These are phyloP conservation scores for Pseudococcus longispinus DNA, from an alignment of 2,888 invertebrate species.

Conservation along the genomic window DNA sequence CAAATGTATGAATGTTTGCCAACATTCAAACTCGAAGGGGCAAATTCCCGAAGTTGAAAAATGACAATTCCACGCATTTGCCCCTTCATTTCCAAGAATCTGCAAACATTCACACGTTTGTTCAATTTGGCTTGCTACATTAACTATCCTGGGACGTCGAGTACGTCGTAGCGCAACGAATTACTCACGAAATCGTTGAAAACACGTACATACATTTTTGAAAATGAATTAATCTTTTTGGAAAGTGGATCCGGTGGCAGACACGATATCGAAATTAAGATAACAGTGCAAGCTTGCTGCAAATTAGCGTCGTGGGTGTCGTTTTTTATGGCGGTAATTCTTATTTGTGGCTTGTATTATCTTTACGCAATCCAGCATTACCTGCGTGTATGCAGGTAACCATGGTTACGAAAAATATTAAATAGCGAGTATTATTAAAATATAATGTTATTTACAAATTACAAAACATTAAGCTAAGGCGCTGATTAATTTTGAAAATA, in stretches of 20 bases:
- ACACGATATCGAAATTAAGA: conserved; percentile 10
- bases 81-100: no score
- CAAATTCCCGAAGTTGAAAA: no score
- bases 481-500: conserved; percentile 24
- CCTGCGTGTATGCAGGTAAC: neutral
- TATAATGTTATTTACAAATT: conserved; percentile 35
- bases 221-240: conserved; percentile 4
- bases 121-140: no score
- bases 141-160: no score
- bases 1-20: no score
- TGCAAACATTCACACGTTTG: no score
- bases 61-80: no score
- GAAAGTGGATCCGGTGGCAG: neutral
- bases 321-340: conserved; percentile 24
- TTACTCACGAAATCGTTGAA: neutral
- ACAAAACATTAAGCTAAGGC: conserved; percentile 19
- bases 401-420: conserved; percentile 33
- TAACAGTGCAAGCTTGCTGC: neutral
- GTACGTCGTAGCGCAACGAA: no score
- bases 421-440: conserved; percentile 25
- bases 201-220: neutral
- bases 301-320: conserved; percentile 42
- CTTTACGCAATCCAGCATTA: neutral
- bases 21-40: no score
- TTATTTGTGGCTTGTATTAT: conserved; percentile 31